Evolutionary conservation across 2,797 vertebrate species (phyloP).

Genomic region (Anabacerthia variegaticeps): DNA sequence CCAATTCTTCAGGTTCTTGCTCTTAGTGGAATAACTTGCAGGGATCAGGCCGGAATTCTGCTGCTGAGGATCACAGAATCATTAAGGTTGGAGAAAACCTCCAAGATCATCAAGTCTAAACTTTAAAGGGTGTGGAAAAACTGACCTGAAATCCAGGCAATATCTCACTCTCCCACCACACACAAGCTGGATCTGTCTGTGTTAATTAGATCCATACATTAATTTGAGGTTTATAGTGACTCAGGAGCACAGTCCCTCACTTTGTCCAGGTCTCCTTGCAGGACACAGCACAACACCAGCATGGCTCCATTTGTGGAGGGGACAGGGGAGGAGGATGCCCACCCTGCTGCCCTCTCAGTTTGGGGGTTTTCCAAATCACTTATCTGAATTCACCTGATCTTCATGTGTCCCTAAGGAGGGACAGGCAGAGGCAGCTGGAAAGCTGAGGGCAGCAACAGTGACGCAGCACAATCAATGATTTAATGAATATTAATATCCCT

Average conservation of each 20-base stretch:
- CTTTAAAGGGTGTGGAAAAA: not conserved
- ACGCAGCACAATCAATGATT: not conserved
- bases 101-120: not conserved
- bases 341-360: too few relatives aligned
- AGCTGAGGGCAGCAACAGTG: not conserved
- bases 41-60: not conserved
- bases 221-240: not conserved
- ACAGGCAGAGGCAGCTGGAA: not conserved
- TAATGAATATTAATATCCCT: not conserved
- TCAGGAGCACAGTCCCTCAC: not conserved
- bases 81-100: not conserved
- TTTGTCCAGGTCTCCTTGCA: not conserved
- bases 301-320: not conserved
- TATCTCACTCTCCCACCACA: rapidly evolving
- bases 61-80: not conserved
- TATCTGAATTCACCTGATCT: not conserved
- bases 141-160: not conserved
- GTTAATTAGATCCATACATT: rapidly evolving
- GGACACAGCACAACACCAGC: not conserved
- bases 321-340: not conserved
- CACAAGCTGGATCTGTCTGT: not conserved
- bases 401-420: not conserved
- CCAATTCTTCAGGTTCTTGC: not conserved
- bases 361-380: rapidly evolving
- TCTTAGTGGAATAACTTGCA: not conserved